Evolutionary conservation across 1,140 invertebrate species (phyloP).

Genomic region (Cepaea nemoralis): DNA sequence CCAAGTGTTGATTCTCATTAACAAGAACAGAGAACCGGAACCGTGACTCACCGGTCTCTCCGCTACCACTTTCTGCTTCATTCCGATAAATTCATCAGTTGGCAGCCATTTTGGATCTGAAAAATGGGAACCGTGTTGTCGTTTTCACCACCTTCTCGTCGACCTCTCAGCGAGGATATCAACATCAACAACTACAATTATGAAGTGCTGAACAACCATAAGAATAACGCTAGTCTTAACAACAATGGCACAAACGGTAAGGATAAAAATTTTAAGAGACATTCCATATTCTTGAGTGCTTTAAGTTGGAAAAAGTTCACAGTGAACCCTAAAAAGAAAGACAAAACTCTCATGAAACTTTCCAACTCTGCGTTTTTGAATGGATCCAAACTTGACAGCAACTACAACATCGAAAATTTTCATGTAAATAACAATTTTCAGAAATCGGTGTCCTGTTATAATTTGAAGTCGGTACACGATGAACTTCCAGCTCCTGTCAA

Average conservation of each 20-base stretch:
- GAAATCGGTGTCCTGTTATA: conserved; percentile 75
- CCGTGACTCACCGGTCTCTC: not conserved
- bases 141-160: conserved; percentile 89
- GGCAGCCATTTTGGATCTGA: not conserved
- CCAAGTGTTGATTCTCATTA: not conserved
- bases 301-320: conserved; percentile 96
- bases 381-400: conserved; percentile 76
- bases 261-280: conserved; percentile 90
- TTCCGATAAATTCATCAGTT: conserved; percentile 10
- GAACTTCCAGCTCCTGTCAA: conserved; percentile 53
- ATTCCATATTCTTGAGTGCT: conserved; percentile 94
- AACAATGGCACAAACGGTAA: conserved; percentile 77
- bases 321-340: conserved; percentile 86
- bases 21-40: not conserved
- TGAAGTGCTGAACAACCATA: conserved; percentile 86
- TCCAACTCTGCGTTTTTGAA: conserved; percentile 60
- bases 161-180: conserved; percentile 79
- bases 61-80: not conserved
- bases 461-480: conserved; percentile 69
- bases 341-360: conserved; percentile 75
- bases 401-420: conserved; percentile 66
- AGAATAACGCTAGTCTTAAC: conserved; percentile 79
- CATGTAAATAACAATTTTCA: conserved; percentile 73
- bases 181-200: conserved; percentile 82
- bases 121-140: conserved; percentile 94